phyloP scores from a whole-genome alignment of 2,797 vertebrate genomes.

The Rachycentron canadum region DNA sequence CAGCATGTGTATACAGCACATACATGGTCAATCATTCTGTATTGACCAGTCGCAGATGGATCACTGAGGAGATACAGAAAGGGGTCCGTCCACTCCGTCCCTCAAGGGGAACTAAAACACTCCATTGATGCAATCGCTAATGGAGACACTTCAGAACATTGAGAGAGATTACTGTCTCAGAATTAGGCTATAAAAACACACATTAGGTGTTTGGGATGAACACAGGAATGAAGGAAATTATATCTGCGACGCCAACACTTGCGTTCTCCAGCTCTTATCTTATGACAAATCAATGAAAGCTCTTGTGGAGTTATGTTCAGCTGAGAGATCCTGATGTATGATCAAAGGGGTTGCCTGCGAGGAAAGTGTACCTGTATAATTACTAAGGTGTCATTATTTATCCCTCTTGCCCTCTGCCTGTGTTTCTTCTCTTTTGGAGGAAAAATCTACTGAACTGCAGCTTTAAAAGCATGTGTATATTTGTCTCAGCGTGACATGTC shows the following conservation, averaged over 20 bases:
- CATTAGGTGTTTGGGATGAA: slow-evolving; percentile 75
- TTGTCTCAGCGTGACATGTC: slow-evolving; percentile 50
- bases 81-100: slow-evolving; percentile 65
- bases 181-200: slow-evolving; percentile 81
- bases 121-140: slow-evolving; percentile 75
- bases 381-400: slow-evolving; percentile 56
- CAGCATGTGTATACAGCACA: slow-evolving; percentile 33
- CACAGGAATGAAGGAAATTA: slow-evolving; percentile 51
- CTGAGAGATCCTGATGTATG: slow-evolving; percentile 63
- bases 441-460: slow-evolving; percentile 44
- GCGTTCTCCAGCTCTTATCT: slow-evolving; percentile 49
- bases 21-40: slow-evolving; percentile 66
- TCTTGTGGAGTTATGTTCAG: slow-evolving; percentile 67
- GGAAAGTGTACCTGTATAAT: slow-evolving; percentile 70
- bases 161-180: slow-evolving; percentile 71
- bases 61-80: slow-evolving; percentile 69
- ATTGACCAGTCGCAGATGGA: slow-evolving; percentile 79
- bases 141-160: slow-evolving; percentile 78
- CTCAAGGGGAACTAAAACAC: slow-evolving; percentile 77
- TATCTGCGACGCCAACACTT: slow-evolving; percentile 40
- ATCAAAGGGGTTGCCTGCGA: slow-evolving; percentile 45
- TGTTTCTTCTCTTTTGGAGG: slow-evolving; percentile 33
- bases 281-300: slow-evolving; percentile 82
- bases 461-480: slow-evolving; percentile 59
- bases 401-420: slow-evolving; percentile 40